A percentile compares a stretch with the other conserved stretches of the same genome.
Evolutionary conservation across 1,140 invertebrate genomes (phyloP).

Genomic region (Hylaeus anthracinus): DNA sequence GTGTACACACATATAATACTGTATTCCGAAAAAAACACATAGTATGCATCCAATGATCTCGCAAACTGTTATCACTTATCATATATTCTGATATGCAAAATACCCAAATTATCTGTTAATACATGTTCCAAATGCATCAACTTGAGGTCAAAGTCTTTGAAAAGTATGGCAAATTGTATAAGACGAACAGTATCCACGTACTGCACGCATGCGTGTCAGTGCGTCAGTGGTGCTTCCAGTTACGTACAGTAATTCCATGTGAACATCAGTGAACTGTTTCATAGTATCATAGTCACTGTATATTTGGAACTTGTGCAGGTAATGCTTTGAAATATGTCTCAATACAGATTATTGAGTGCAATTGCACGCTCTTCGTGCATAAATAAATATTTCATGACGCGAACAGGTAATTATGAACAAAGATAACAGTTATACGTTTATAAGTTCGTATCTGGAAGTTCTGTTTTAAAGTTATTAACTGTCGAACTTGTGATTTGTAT

Average conservation of each 20-base stretch:
- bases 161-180: slow-evolving; percentile 20
- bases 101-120: slow-evolving; percentile 4
- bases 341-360: slow-evolving; percentile 74
- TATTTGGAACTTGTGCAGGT: background rate
- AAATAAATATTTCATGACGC: slow-evolving; percentile 69
- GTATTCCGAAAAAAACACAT: no score
- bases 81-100: background rate
- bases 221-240: background rate
- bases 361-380: slow-evolving; percentile 69
- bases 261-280: background rate
- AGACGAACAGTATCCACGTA: slow-evolving; percentile 22
- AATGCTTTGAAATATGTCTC: slow-evolving; percentile 71
- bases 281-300: background rate
- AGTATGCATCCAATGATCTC: background rate
- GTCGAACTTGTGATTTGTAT: background rate
- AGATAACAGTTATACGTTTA: background rate
- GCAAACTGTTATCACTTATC: background rate
- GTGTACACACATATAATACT: no score
- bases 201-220: slow-evolving; percentile 44
- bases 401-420: slow-evolving; percentile 71
- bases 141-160: slow-evolving; percentile 49
- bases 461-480: background rate
- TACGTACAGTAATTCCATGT: background rate
- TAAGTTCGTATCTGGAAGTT: background rate
- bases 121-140: background rate